phyloP scores from a whole-genome alignment of 2,888 invertebrate genomes.

The Scelioninae gen. 1 region DNA sequence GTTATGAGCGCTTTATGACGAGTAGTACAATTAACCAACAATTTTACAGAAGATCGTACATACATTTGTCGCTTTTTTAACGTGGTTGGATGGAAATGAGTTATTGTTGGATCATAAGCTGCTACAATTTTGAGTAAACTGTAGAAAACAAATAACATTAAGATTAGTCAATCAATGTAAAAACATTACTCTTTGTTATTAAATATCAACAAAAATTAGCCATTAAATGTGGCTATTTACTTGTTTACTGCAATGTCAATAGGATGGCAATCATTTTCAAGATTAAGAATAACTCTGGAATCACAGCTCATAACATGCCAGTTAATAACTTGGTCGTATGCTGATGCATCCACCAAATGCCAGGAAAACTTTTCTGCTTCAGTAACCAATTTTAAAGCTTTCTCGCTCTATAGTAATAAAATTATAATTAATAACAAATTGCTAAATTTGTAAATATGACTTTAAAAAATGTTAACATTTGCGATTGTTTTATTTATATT shows the following conservation, averaged over 20 bases:
- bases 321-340: conserved; percentile 88
- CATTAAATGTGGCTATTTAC: conserved; percentile 80
- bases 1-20: conserved; percentile 85
- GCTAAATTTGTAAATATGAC: too few species aligned
- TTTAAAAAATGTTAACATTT: too few species aligned
- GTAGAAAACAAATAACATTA: conserved; percentile 13
- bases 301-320: conserved; percentile 91
- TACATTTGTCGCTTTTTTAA: conserved; percentile 87
- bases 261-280: conserved; percentile 84
- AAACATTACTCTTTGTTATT: too few species aligned
- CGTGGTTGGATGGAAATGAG: conserved; percentile 84
- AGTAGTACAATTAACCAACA: conserved; percentile 86
- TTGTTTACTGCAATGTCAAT: conserved; percentile 87
- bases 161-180: too few species aligned
- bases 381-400: conserved; percentile 85
- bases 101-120: conserved; percentile 85
- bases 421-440: too few species aligned
- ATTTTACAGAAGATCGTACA: conserved; percentile 87
- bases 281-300: conserved; percentile 87
- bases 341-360: conserved; percentile 87
- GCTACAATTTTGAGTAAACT: conserved; percentile 87
- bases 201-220: too few species aligned
- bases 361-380: conserved; percentile 88
- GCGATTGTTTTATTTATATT: too few species aligned
- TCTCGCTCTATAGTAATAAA: conserved; percentile 82